phyloP scores from a whole-genome alignment of 2,888 invertebrate species.

The Listrodromus nycthemerus region DNA sequence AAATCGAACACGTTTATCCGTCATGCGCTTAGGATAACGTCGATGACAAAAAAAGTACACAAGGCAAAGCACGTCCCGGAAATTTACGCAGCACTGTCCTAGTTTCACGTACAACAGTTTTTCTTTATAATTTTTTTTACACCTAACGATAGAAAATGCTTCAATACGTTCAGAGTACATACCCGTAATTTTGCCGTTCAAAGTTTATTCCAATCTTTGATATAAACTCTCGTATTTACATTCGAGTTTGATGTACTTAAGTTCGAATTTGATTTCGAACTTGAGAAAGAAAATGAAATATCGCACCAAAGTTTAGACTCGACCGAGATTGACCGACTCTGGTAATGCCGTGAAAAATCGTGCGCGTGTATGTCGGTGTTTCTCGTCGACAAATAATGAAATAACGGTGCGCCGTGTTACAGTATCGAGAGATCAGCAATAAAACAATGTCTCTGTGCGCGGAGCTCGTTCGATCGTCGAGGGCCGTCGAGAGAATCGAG shows the following conservation, averaged over 20 bases:
- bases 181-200: neutral
- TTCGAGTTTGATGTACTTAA: too few relatives aligned
- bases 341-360: neutral
- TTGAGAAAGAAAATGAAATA: neutral
- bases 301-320: neutral
- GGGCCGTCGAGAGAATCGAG: constrained; percentile 33
- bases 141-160: neutral
- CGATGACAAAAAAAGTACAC: constrained; percentile 14
- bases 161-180: neutral
- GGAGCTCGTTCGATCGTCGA: constrained; percentile 6
- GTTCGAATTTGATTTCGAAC: neutral
- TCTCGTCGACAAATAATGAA: neutral
- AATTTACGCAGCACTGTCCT: constrained; percentile 34
- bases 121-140: neutral
- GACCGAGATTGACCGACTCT: too few relatives aligned
- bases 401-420: neutral
- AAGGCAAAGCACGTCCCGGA: constrained; percentile 35
- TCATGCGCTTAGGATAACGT: constrained; percentile 5
- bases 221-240: neutral
- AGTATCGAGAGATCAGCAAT: constrained; percentile 22
- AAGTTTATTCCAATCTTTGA: neutral
- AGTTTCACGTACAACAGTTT: constrained; percentile 4
- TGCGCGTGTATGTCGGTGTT: neutral
- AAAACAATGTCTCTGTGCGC: constrained; percentile 21
- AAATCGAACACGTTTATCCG: constrained; percentile 15